phyloP scores from a whole-genome alignment of 2,888 invertebrate genomes.

The Agonum fuliginosum region DNA sequence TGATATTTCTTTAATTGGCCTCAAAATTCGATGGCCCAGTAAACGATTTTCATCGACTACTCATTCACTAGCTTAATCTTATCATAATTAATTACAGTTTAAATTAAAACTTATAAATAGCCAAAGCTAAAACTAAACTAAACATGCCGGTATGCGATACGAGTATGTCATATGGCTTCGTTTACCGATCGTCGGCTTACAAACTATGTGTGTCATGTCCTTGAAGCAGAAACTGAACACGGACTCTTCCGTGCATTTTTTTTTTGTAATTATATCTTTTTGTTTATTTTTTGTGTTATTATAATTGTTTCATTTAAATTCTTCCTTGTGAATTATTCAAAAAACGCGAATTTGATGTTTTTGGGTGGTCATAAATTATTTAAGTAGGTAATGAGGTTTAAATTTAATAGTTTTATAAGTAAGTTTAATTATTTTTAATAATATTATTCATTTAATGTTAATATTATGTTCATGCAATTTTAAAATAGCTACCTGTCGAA shows the following conservation, averaged over 20 bases:
- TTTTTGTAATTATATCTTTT: not conserved
- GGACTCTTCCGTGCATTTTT: not conserved
- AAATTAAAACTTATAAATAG: not conserved
- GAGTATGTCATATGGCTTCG: not conserved
- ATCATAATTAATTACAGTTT: not conserved
- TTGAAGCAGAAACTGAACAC: conserved; percentile 32
- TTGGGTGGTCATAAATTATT: not conserved
- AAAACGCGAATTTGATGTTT: not conserved
- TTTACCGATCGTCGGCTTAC: not conserved
- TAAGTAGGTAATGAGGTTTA: conserved; percentile 1
- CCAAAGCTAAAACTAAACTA: not conserved
- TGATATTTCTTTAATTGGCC: conserved; percentile 19
- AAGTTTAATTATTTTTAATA: no score
- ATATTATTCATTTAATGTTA: no score
- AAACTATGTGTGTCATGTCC: conserved; percentile 43
- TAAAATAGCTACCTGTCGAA: no score
- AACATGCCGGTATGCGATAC: not conserved
- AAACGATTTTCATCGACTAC: not conserved
- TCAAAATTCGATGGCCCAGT: not conserved
- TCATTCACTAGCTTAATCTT: not conserved
- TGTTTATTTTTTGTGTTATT: not conserved
- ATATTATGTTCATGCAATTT: no score
- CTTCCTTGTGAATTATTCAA: not conserved
- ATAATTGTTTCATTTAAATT: not conserved
- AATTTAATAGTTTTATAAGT: no score